These are phyloP conservation scores for Megalops atlanticus DNA, from an alignment of 2,113 vertebrate genomes.

Conservation along the genomic window DNA sequence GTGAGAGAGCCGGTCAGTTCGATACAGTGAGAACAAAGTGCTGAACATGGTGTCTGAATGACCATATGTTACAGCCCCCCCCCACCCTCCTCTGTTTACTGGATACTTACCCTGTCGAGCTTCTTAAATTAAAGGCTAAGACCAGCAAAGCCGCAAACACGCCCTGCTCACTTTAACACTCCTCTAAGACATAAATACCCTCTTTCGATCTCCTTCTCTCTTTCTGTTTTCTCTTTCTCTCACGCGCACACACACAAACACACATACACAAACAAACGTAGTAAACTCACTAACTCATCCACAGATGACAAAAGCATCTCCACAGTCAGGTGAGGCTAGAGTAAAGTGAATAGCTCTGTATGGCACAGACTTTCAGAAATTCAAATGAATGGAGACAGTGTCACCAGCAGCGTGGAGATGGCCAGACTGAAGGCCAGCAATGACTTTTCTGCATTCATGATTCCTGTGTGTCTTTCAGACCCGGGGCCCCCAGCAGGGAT, in stretches of 20 bases:
- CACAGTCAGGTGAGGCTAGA: neutral
- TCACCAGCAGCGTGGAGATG: neutral
- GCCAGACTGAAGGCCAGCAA: neutral
- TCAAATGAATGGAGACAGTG: neutral
- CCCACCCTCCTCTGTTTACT: slow-evolving; percentile 31
- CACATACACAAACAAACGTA: neutral
- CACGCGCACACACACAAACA: neutral
- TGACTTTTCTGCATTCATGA: neutral
- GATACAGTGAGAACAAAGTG: slow-evolving; percentile 51
- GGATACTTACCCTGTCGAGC: slow-evolving; percentile 57
- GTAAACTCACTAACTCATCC: neutral
- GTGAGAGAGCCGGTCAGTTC: slow-evolving; percentile 51
- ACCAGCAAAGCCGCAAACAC: slow-evolving; percentile 60
- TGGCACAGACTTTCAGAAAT: neutral
- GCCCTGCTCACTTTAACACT: slow-evolving; percentile 61
- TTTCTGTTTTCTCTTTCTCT: neutral
- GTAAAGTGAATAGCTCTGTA: neutral
- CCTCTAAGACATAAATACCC: slow-evolving; percentile 20
- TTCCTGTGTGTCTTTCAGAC: slow-evolving; percentile 51
- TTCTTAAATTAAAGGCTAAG: slow-evolving; percentile 64
- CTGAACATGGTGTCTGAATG: slow-evolving; percentile 58
- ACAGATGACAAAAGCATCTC: neutral
- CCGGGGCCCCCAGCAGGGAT: slow-evolving; percentile 95
- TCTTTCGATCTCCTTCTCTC: neutral
- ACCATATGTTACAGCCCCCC: slow-evolving; percentile 63